Evolutionary conservation across 2,888 invertebrate species (phyloP), one percentile per base, ranked within the genome.

Genomic region (Hydriomena furcata): DNA sequence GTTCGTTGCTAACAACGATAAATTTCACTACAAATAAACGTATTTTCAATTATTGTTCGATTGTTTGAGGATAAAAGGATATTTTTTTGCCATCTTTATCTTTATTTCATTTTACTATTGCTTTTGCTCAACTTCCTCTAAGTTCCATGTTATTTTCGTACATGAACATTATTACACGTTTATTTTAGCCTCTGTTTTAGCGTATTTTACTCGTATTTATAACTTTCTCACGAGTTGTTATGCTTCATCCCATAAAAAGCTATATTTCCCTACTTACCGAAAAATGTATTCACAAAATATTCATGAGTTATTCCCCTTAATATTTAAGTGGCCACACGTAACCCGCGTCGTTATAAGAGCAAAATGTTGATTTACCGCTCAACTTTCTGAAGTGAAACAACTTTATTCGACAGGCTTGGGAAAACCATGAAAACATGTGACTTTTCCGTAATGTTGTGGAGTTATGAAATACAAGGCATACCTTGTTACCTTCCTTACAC

Each of bases 1-100:
- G 78, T 76, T 62, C 71, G 72, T 79, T 74, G 65, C 61, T 61
- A 71, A 70, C 71, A 65, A 63, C 71, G 60, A 77, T 81, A 75
- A 73, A 79, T 76, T n/a, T 71, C 60, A 45, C 62, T 65, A 71
- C 68, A 72, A 76, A 77, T 73, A 73, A 65, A 58, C 60, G 55
- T 67, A 58, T 66, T 70, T 72, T 71, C 71, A 75, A 72, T 73
- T 71, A 72, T 31, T 23, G 21, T 23, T 8, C 31, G 7, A 24
- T n/a, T 13, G 23, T 23, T 5, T 7, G 31, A 13, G 31, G n/a
- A 13, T 41, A 5, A 30, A n/a, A n/a, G n/a, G n/a, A n/a, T n/a
- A n/a, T n/a, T n/a, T n/a, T 20, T 38, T 28, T 40, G 7, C 6
- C 20, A 21, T 17, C 17, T 17, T 17, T 2, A 17, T 17, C 4